Evolutionary conservation across 1,140 invertebrate genomes (phyloP).

Genomic region (Macrosteles quadrilineatus): DNA sequence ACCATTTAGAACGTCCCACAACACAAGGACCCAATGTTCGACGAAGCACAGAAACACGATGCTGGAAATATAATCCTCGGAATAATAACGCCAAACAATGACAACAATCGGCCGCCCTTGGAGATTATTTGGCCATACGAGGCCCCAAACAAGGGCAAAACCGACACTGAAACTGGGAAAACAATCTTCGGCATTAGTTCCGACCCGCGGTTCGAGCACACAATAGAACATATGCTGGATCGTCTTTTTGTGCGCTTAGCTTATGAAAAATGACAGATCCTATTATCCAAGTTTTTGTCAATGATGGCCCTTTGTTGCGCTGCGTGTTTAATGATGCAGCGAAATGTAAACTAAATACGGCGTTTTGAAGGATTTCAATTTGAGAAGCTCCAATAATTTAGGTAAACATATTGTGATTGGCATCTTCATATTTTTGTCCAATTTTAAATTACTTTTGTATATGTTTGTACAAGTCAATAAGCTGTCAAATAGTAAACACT

Average conservation of each 20-base stretch:
- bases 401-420: too few relatives aligned
- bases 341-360: too few relatives aligned
- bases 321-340: too few relatives aligned
- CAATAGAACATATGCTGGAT: constrained; percentile 15
- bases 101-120: background rate
- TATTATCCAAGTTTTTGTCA: background rate
- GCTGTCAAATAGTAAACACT: too few relatives aligned
- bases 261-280: constrained; percentile 25
- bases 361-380: too few relatives aligned
- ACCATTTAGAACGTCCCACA: too few relatives aligned
- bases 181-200: constrained; percentile 22
- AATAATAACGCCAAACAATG: background rate
- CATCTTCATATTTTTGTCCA: too few relatives aligned
- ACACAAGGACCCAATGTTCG: too few relatives aligned
- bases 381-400: too few relatives aligned
- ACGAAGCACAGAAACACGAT: too few relatives aligned
- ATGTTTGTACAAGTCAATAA: too few relatives aligned
- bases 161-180: constrained; percentile 21
- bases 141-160: constrained; percentile 11
- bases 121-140: constrained; percentile 3
- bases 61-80: constrained; percentile 14
- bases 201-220: background rate
- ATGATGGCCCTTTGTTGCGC: background rate
- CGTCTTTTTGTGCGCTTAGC: constrained; percentile 5
- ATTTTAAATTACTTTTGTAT: too few relatives aligned